Conservation (phyloP, 2,797 vertebrate species). For the Trematomus bernacchii region DNA sequence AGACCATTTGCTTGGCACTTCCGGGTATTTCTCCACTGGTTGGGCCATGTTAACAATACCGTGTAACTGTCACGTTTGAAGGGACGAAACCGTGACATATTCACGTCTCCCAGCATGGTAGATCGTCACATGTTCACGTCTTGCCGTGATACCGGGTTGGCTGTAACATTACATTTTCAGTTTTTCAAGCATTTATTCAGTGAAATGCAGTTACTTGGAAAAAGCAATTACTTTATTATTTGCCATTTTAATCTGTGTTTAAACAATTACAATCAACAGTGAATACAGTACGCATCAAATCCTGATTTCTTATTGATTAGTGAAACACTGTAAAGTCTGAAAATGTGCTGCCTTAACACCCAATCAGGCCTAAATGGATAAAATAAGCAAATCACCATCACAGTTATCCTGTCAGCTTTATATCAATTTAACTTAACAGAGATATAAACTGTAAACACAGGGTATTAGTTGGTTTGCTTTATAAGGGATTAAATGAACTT, state of each 20-base stretch:
- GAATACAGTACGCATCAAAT: not conserved
- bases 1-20: too few relatives aligned
- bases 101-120: too few relatives aligned
- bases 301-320: not conserved
- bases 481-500: constrained; percentile 1
- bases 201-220: not conserved
- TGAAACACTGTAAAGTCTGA: not conserved
- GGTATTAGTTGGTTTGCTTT: not conserved
- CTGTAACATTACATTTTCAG: constrained; percentile 7
- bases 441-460: not conserved
- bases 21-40: too few relatives aligned
- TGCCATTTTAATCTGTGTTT: not conserved
- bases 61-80: too few relatives aligned
- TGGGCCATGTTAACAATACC: too few relatives aligned
- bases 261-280: not conserved
- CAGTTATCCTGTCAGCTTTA: not conserved
- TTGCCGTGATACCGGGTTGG: too few relatives aligned
- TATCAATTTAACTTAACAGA: not conserved
- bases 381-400: not conserved
- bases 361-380: not conserved
- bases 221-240: not conserved
- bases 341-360: not conserved
- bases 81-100: too few relatives aligned
- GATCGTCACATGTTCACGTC: too few relatives aligned
- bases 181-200: not conserved